Conservation (phyloP, 2,797 vertebrate species). For the Argya squamiceps region DNA sequence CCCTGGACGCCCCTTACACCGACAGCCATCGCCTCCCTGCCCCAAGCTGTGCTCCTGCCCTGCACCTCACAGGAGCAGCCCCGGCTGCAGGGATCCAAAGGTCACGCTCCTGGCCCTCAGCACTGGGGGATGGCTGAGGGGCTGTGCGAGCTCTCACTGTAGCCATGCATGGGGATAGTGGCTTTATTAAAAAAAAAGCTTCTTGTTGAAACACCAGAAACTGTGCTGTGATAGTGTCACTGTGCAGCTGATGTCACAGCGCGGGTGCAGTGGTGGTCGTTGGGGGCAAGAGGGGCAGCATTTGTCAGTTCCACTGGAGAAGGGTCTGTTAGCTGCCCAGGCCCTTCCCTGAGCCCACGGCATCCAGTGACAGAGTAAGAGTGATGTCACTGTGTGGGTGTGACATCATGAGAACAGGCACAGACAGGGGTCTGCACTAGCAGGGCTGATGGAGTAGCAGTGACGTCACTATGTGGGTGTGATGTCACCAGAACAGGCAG, state of each 20-base stretch:
- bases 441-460: fast-evolving
- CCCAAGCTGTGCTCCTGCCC: neutral
- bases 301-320: fast-evolving
- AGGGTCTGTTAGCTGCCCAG: fast-evolving
- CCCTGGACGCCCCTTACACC: fast-evolving
- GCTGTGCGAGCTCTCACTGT: fast-evolving
- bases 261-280: neutral
- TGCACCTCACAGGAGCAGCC: fast-evolving
- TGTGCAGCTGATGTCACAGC: neutral
- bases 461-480: neutral
- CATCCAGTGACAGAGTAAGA: fast-evolving
- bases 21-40: fast-evolving
- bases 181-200: too few species aligned
- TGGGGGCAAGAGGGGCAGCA: fast-evolving
- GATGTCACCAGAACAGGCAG: neutral
- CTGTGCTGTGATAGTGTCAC: neutral
- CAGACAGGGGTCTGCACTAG: neutral
- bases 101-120: neutral
- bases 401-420: neutral
- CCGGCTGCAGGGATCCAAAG: fast-evolving
- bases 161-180: fast-evolving
- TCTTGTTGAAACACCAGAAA: fast-evolving
- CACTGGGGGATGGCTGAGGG: fast-evolving
- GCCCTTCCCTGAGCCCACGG: neutral
- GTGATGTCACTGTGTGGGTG: neutral